A percentile compares a stretch with the other conserved stretches of the same genome.
Evolutionary conservation across 2,888 invertebrate genomes (phyloP).

Genomic region (Cheilosia soror): DNA sequence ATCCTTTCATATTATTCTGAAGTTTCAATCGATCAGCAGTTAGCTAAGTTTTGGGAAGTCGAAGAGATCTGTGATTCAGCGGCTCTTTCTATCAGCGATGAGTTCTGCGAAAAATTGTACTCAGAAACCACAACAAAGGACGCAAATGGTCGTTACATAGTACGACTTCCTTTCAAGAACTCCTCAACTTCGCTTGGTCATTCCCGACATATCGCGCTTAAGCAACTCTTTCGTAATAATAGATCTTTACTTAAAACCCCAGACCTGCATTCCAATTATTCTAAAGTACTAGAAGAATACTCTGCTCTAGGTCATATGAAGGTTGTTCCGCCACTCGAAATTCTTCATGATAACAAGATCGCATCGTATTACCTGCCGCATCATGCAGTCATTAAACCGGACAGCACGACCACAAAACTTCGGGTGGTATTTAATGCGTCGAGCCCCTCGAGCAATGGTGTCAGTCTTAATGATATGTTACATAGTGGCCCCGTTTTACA

Average conservation of each 20-base stretch:
- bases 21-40: slow-evolving; percentile 6
- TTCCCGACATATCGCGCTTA: no score
- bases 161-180: slow-evolving; percentile 12
- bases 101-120: slow-evolving; percentile 7
- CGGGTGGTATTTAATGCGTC: no score
- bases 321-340: no score
- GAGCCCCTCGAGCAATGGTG: not conserved
- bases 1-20: slow-evolving; percentile 15
- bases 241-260: no score
- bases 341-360: no score
- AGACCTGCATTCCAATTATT: no score
- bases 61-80: not conserved
- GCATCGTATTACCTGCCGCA: no score
- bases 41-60: slow-evolving; percentile 4
- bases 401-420: no score
- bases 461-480: not conserved
- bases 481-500: not conserved
- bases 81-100: not conserved
- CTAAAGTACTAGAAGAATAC: no score
- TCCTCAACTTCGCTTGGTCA: not conserved
- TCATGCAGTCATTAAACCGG: no score
- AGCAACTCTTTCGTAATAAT: no score
- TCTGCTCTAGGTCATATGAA: no score
- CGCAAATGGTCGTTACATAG: slow-evolving; percentile 14
- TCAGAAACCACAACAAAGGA: not conserved